A percentile compares a stretch with the other conserved stretches of the same genome.
These are phyloP conservation scores for Hapalemur alaotrensis DNA, from an alignment of 2,797 vertebrate species.

Conservation along the genomic window DNA sequence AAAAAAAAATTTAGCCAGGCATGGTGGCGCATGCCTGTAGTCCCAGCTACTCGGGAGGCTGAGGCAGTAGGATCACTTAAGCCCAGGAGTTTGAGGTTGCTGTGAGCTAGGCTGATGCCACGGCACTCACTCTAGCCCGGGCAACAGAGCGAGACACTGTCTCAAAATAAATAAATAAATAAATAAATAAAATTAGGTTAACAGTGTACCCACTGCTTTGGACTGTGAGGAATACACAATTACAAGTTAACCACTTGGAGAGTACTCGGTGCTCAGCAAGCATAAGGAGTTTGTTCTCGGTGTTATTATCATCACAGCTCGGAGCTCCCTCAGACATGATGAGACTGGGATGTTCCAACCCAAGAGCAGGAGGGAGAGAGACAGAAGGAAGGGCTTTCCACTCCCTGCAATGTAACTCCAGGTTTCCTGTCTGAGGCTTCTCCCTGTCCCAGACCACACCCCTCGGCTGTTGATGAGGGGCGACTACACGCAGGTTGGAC, in stretches of 20 bases:
- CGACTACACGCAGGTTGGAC: background rate
- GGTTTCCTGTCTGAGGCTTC: background rate
- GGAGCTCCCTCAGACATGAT: background rate
- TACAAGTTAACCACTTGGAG: background rate
- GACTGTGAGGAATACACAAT: background rate
- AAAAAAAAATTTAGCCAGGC: too few relatives aligned
- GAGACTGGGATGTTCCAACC: background rate
- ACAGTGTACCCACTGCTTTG: background rate
- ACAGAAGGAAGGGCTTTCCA: background rate
- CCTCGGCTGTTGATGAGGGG: background rate
- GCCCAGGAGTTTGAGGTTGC: too few relatives aligned
- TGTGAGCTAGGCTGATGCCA: too few relatives aligned
- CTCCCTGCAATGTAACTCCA: background rate
- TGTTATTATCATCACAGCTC: background rate
- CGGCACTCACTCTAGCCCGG: too few relatives aligned
- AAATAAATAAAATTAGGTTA: background rate
- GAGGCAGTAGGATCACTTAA: too few relatives aligned
- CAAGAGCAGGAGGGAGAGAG: background rate
- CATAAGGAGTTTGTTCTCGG: background rate
- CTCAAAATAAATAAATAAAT: too few relatives aligned
- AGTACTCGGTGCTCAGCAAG: background rate
- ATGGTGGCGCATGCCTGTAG: too few relatives aligned
- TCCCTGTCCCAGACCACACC: background rate
- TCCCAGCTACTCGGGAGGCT: too few relatives aligned
- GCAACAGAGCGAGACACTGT: too few relatives aligned